Evolutionary conservation across 2,797 vertebrate genomes (phyloP), one percentile per base, ranked within the genome.

Genomic region (Threskiornis aethiopicus): DNA sequence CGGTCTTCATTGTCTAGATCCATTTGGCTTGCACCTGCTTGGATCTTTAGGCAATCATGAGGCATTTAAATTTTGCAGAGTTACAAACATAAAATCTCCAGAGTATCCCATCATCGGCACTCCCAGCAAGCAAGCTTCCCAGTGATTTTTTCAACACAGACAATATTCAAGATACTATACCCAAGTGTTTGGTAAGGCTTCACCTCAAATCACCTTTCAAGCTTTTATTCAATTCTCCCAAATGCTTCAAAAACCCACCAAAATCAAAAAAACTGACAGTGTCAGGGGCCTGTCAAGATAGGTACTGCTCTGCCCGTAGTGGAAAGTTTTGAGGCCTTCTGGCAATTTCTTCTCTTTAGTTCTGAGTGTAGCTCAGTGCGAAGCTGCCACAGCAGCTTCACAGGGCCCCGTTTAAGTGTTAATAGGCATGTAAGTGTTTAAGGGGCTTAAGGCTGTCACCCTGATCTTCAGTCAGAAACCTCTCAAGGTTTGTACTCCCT

Each of bases 221-320:
- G 31, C 31, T 83, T 71, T 77, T 13, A 87, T 15, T 29, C 24
- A 78, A 16, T 29, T 46, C 11, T 87, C n/a, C 18, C 19, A 84
- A 61, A 80, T 6, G 31, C 51, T 66, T 93, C 4, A 26, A 57
- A 75, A 41, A 41, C 41, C 41, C 41, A 41, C 3, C 15, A 6
- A 49, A 49, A 33, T 4, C 2, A 39, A 62, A 42, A 75, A 57
- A 39, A 35, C 24, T 1, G 5, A 59, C 26, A 41, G 13, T 4
- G 13, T 35, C 47, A 81, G 11, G 0, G 2, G 16, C 5, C 20
- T 7, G 2, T 58, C 35, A 35, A 54, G 6, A 41, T 3, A 54
- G 18, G 11, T 3, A 81, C 19, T 21, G 35, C 54, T 85, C 37
- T 82, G 49, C 25, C 41, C 15, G 7, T 0, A 57, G 22, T 0